Percentiles rank a stretch among this genome's conserved stretches.
phyloP scores from a whole-genome alignment of 2,888 invertebrate species.

The Drosophila borborema region DNA sequence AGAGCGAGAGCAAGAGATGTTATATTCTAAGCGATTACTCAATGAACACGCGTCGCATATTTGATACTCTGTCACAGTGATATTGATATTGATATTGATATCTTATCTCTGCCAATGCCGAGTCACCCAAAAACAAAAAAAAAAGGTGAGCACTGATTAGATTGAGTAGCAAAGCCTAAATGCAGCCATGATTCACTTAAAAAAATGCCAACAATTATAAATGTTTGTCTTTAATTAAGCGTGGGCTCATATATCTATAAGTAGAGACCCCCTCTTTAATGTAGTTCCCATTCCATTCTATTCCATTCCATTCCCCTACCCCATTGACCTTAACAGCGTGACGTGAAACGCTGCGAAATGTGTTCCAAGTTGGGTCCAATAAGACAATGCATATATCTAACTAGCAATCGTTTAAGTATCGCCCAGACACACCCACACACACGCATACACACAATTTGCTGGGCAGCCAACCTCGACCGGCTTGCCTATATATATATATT shows the following conservation, averaged over 20 bases:
- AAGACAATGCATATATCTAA: slow-evolving; percentile 50
- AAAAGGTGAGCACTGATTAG: slow-evolving; percentile 49
- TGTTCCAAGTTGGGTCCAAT: slow-evolving; percentile 3
- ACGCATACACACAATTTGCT: slow-evolving; percentile 29
- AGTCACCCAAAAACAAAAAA: slow-evolving; percentile 46
- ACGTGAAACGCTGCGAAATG: slow-evolving; percentile 23
- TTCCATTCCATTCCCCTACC: not conserved
- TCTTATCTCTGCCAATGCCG: slow-evolving; percentile 62
- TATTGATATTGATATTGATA: slow-evolving; percentile 25
- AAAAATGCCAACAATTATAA: slow-evolving; percentile 40
- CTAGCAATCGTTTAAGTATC: slow-evolving; percentile 68
- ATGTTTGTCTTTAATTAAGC: slow-evolving; percentile 48
- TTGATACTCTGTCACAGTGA: slow-evolving; percentile 10
- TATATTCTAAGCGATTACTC: slow-evolving; percentile 31
- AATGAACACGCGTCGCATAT: slow-evolving; percentile 30
- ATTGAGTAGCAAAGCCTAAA: slow-evolving; percentile 42
- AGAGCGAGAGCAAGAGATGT: not conserved
- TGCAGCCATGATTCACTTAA: slow-evolving; percentile 60
- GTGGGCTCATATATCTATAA: not conserved
- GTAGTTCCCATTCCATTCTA: not conserved
- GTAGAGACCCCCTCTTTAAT: not conserved
- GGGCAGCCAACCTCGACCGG: slow-evolving; percentile 29
- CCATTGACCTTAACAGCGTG: slow-evolving; percentile 72
- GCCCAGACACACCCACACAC: slow-evolving; percentile 64
- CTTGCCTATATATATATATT: slow-evolving; percentile 8